These are phyloP conservation scores for Elgonia sp. DNA, from an alignment of 2,888 invertebrate species.

Conservation along the genomic window DNA sequence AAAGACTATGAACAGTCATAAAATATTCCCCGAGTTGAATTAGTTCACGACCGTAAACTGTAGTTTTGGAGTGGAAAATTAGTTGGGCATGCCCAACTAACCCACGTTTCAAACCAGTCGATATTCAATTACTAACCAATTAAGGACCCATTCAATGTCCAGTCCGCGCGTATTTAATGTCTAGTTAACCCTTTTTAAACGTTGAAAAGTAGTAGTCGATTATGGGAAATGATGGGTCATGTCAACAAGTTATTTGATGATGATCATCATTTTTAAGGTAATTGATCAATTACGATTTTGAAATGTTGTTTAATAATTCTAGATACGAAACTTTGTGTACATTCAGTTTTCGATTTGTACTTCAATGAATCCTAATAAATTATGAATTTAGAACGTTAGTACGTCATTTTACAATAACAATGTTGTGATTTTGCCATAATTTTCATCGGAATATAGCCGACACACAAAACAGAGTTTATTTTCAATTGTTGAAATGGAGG, in stretches of 20 bases:
- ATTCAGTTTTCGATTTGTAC: not conserved
- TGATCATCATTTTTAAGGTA: not conserved
- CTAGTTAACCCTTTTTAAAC: slow-evolving; percentile 29
- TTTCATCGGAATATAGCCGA: too few species aligned
- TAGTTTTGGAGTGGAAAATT: slow-evolving; percentile 48
- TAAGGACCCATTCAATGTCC: slow-evolving; percentile 43
- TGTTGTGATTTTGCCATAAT: too few species aligned
- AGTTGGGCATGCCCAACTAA: slow-evolving; percentile 37
- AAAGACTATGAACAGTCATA: not conserved
- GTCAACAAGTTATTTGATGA: not conserved
- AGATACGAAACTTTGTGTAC: not conserved
- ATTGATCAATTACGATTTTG: not conserved
- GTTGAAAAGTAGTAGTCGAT: not conserved
- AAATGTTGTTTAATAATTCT: not conserved
- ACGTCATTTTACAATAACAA: too few species aligned
- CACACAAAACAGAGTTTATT: too few species aligned
- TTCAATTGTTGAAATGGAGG: too few species aligned
- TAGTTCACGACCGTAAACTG: slow-evolving; percentile 22
- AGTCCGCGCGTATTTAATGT: slow-evolving; percentile 33
- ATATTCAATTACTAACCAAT: slow-evolving; percentile 60
- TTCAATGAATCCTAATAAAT: too few species aligned
- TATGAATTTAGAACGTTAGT: too few species aligned
- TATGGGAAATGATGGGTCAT: not conserved
- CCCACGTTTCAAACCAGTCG: slow-evolving; percentile 28
- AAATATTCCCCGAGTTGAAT: slow-evolving; percentile 11